Evolutionary conservation across 2,888 invertebrate species (phyloP).

Genomic region (Drosophila yooni): DNA sequence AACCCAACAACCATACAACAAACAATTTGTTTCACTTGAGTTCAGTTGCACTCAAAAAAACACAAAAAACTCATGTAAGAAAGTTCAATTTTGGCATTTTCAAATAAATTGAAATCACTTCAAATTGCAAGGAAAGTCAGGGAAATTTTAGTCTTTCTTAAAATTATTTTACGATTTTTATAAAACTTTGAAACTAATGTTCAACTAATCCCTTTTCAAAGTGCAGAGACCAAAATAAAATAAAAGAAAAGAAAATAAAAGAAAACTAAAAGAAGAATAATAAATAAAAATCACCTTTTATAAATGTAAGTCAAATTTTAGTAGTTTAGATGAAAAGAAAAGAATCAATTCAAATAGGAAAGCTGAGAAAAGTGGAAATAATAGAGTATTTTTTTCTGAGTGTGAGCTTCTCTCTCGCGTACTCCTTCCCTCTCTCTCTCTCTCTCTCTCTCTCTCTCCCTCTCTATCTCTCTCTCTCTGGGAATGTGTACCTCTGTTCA

Average conservation of each 20-base stretch:
- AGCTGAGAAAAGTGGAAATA: background rate
- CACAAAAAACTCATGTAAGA: background rate
- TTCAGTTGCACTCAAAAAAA: constrained; percentile 5
- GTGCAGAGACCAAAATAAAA: background rate
- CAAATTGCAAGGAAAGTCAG: background rate
- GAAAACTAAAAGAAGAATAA: background rate
- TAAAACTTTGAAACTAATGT: background rate
- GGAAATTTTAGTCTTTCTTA: background rate
- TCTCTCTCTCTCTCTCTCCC: background rate
- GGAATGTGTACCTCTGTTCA: constrained; percentile 11
- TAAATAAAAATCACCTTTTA: background rate
- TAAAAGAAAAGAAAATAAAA: too few species aligned
- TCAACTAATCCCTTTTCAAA: background rate
- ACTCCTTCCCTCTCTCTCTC: background rate
- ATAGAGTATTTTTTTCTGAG: background rate
- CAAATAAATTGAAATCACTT: background rate
- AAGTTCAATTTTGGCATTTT: background rate
- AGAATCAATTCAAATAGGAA: too few species aligned
- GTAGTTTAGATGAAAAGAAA: background rate
- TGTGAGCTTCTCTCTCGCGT: background rate
- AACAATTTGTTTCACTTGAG: constrained; percentile 55
- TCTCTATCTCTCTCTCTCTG: too few species aligned
- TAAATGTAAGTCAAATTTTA: background rate
- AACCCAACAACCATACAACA: constrained; percentile 2
- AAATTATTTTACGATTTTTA: too few species aligned